Conservation (phyloP, 2,888 invertebrate genomes). For the Brenthis daphne region DNA sequence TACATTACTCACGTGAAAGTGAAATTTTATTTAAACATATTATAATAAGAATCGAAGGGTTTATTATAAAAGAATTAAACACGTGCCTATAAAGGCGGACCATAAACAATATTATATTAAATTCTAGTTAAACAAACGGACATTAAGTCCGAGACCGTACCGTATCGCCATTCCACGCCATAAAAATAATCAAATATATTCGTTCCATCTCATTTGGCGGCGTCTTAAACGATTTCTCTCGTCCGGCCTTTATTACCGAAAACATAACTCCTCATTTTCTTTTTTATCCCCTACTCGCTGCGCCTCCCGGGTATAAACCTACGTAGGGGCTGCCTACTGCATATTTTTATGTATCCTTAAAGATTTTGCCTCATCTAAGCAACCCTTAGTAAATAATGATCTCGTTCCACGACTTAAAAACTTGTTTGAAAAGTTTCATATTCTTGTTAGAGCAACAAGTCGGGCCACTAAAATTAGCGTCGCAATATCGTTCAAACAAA, state of each 20-base stretch:
- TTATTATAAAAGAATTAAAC: conserved; percentile 44
- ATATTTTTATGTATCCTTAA: conserved; percentile 74
- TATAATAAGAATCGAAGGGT: not conserved
- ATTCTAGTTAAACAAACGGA: conserved; percentile 76
- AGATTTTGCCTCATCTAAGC: conserved; percentile 56
- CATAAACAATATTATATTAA: conserved; percentile 68
- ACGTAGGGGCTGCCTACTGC: conserved; percentile 68
- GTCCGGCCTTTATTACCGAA: conserved; percentile 82
- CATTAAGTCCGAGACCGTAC: conserved; percentile 69
- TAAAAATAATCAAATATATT: conserved; percentile 83
- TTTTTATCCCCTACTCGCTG: conserved; percentile 79
- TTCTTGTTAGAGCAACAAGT: conserved; percentile 26
- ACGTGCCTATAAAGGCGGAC: conserved; percentile 51
- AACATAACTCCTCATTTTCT: conserved; percentile 83
- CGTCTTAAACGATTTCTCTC: conserved; percentile 82
- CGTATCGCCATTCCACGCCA: conserved; percentile 78
- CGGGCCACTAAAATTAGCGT: not conserved
- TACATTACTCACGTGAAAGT: too few relatives aligned
- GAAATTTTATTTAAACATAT: not conserved
- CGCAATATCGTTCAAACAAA: not conserved
- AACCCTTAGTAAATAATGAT: conserved; percentile 54
- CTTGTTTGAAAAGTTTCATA: conserved; percentile 33
- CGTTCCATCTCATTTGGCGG: conserved; percentile 81
- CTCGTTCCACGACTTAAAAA: conserved; percentile 36
- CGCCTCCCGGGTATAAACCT: conserved; percentile 66